These are phyloP conservation scores for Scaptomyza caliginosa DNA, from an alignment of 2,888 invertebrate species.

Conservation along the genomic window DNA sequence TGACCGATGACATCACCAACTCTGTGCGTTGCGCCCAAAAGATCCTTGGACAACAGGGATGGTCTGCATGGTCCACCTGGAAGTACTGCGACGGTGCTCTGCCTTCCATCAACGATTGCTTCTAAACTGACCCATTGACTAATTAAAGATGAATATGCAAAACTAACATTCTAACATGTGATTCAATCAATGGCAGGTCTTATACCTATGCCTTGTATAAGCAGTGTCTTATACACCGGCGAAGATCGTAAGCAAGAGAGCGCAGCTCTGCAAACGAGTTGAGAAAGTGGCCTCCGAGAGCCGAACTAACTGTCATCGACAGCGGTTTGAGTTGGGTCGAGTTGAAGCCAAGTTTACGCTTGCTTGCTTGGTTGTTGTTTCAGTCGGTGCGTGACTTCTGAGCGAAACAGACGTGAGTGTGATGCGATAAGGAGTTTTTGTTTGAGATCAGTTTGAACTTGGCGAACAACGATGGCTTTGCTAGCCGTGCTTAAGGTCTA, in stretches of 20 bases:
- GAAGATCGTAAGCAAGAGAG: conserved; percentile 22
- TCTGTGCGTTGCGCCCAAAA: conserved; percentile 71
- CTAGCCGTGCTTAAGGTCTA: conserved; percentile 61
- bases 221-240: conserved; percentile 14
- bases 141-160: conserved; percentile 13
- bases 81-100: conserved; percentile 61
- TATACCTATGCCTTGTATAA: conserved; percentile 13
- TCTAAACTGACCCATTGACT: conserved; percentile 31
- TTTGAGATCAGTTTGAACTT: conserved; percentile 7
- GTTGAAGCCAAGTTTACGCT: conserved; percentile 42
- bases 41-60: conserved; percentile 67
- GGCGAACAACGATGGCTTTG: conserved; percentile 54
- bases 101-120: conserved; percentile 59
- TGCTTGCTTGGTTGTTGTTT: conserved; percentile 18
- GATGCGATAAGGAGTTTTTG: background rate
- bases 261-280: conserved; percentile 24
- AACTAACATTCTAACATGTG: background rate
- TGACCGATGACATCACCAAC: conserved; percentile 69
- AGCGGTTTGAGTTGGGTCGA: conserved; percentile 16
- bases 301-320: conserved; percentile 39
- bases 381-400: conserved; percentile 68
- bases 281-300: conserved; percentile 38
- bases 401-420: conserved; percentile 33
- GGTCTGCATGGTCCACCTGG: conserved; percentile 77
- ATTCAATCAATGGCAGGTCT: conserved; percentile 10